Evolutionary conservation across 2,113 vertebrate genomes (phyloP), one percentile per base, ranked within the genome.

Genomic region (Acrocephalus kingi): DNA sequence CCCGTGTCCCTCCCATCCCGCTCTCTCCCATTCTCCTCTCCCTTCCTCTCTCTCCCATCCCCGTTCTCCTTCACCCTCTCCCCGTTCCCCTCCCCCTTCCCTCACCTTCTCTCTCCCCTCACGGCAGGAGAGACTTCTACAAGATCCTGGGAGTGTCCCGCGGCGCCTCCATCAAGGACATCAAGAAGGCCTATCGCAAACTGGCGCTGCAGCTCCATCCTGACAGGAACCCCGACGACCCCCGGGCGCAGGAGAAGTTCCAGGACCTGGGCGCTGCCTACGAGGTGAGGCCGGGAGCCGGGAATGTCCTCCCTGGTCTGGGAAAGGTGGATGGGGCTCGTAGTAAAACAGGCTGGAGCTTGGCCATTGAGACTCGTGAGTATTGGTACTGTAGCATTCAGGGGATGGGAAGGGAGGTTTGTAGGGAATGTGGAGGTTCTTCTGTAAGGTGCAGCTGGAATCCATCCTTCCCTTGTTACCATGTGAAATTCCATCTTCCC

Each of bases 121-220:
- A 2, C 16, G 22, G 9, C 71, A 99, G 99, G 93, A 98, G 99
- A 90, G 99, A 99, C 94, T 99, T 99, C 97, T 99, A 99, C 93
- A 98, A 99, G 90, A 99, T 99, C 67, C 91, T 99, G 84, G 99
- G 99, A 16, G 99, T 99, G n/a, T 98, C 97, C 59, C 99, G 98
- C 74, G 97, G 97, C 7, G 99, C 99, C 33, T 98, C 99, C 24
- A 98, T 99, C 88, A 98, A 99, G 97, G 99, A 99, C 87, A 99
- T 99, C 86, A 99, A 99, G 94, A 99, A 99, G 97, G 99, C 99
- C 33, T 99, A 99, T 96, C 98, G 99, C 78, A 99, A 99, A 92
- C 97, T 99, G 81, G 99, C 99, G 15, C 97, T 99, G 33, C 99
- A 99, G 97, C 97, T 99, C 31, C 99, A 99, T 88, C 99, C 99